These are phyloP conservation scores for Gryon sp. DNA, from an alignment of 1,140 invertebrate genomes.

Conservation along the genomic window DNA sequence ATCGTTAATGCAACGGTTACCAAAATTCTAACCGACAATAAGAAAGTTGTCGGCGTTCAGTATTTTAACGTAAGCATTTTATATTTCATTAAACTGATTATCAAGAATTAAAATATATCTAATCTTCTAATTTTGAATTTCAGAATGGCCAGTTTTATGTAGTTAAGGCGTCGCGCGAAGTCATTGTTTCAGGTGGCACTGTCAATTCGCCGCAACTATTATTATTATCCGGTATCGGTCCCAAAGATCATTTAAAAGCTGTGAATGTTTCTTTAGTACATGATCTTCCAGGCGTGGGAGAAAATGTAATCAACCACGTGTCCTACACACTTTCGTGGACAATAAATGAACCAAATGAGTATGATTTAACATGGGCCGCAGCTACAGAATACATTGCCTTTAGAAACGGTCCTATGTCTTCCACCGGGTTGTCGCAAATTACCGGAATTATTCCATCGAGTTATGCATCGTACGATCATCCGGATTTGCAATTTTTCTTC, in stretches of 20 bases:
- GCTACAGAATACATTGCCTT: conserved; percentile 83
- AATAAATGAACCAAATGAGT: conserved; percentile 80
- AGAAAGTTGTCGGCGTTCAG: conserved; percentile 82
- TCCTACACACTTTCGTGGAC: conserved; percentile 80
- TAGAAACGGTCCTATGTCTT: conserved; percentile 82
- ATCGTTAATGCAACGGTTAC: conserved; percentile 84
- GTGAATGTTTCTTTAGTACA: conserved; percentile 79
- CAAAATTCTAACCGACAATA: conserved; percentile 81
- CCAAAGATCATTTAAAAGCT: conserved; percentile 80
- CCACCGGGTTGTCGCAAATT: conserved; percentile 82
- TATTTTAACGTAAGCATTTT: conserved; percentile 72
- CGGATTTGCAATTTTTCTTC: conserved; percentile 86
- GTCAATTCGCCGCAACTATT: conserved; percentile 85
- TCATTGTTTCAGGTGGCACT: conserved; percentile 81
- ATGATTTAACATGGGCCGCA: conserved; percentile 82
- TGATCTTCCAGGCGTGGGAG: conserved; percentile 87
- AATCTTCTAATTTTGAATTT: conserved; percentile 20
- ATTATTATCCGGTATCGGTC: conserved; percentile 85
- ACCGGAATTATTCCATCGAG: conserved; percentile 83
- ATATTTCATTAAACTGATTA: background rate
- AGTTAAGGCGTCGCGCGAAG: conserved; percentile 72
- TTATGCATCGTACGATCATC: conserved; percentile 80
- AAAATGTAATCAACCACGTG: conserved; percentile 88
- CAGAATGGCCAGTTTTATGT: conserved; percentile 51
- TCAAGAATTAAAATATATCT: background rate